These are phyloP conservation scores for Halictus quadricinctus DNA, from an alignment of 2,888 invertebrate species.

Conservation along the genomic window DNA sequence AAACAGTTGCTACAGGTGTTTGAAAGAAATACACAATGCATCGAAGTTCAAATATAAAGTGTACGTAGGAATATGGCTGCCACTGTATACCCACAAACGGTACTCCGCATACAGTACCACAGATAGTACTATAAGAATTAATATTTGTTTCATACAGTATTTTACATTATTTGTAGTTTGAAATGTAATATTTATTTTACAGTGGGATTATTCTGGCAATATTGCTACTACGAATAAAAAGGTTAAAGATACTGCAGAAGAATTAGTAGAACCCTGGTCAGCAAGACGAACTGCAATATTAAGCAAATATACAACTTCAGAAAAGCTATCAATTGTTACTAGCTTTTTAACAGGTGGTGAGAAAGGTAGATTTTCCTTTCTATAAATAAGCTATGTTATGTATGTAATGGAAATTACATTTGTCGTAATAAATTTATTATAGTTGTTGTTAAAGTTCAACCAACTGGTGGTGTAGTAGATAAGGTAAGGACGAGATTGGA, in stretches of 20 bases:
- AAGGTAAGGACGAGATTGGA: conserved; percentile 95
- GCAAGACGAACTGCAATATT: conserved; percentile 90
- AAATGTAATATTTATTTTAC: conserved; percentile 47
- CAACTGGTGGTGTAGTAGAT: conserved; percentile 87
- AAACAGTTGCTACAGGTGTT: too few relatives aligned
- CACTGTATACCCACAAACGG: too few relatives aligned
- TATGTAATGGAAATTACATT: neutral
- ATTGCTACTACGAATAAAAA: conserved; percentile 72
- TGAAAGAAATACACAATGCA: too few relatives aligned
- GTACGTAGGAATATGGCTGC: too few relatives aligned
- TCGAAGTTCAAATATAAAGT: too few relatives aligned
- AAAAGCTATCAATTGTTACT: conserved; percentile 95
- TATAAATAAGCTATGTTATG: neutral
- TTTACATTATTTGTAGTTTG: conserved; percentile 68
- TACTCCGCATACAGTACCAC: too few relatives aligned
- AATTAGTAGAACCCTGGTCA: conserved; percentile 90
- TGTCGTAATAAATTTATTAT: conserved; percentile 64
- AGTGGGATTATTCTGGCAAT: conserved; percentile 81
- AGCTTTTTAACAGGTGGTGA: conserved; percentile 93
- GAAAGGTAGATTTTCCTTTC: conserved; percentile 84
- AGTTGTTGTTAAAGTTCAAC: conserved; percentile 92
- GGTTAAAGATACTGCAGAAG: conserved; percentile 76
- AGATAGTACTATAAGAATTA: neutral
- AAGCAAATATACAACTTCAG: conserved; percentile 95
- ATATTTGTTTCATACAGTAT: neutral